Conservation (phyloP, 2,888 invertebrate species). For the Folsomia candida region DNA sequence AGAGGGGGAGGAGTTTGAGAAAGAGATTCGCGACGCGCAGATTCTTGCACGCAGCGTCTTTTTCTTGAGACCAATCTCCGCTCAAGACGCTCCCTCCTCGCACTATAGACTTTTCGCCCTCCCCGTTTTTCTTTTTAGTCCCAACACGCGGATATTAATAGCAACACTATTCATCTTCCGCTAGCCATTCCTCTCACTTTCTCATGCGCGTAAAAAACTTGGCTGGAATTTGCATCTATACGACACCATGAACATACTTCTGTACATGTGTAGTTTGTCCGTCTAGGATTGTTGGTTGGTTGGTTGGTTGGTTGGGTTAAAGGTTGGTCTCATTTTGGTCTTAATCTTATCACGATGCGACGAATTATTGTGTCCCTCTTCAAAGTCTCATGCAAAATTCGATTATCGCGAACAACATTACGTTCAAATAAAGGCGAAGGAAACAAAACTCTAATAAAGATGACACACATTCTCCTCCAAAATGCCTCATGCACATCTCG, state of each 20-base stretch:
- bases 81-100: neutral
- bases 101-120: neutral
- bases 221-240: too few species aligned
- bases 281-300: too few species aligned
- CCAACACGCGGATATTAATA: too few species aligned
- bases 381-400: neutral
- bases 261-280: too few species aligned
- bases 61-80: slow-evolving; percentile 1
- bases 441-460: neutral
- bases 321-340: neutral
- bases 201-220: too few species aligned
- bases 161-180: too few species aligned
- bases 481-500: neutral
- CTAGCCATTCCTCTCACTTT: too few species aligned
- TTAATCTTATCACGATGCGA: neutral
- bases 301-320: too few species aligned
- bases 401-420: neutral
- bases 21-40: slow-evolving; percentile 11
- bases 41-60: slow-evolving; percentile 13
- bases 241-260: too few species aligned
- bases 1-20: neutral
- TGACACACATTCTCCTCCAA: neutral
- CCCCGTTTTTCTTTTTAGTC: neutral
- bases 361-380: neutral
- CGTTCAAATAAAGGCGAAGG: neutral